Evolutionary conservation across 1,140 invertebrate species (phyloP), one percentile per base, ranked within the genome.

Genomic region (Formica selysi): DNA sequence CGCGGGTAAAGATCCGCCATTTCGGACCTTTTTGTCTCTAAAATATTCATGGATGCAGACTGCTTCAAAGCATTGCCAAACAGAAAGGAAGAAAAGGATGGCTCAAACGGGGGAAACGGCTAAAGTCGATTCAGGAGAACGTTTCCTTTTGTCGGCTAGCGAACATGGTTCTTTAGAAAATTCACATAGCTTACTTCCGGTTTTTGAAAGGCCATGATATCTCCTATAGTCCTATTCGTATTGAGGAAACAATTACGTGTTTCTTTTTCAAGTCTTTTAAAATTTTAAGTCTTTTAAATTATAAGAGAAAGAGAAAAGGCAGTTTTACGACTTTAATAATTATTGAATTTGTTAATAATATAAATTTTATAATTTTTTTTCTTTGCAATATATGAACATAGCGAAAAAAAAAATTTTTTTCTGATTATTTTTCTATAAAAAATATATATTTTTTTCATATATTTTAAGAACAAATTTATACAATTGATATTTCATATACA

Each of bases 11-110:
- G 73, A 64, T 70, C 38, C 54, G 86, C 86, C 80, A 89, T 87
- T 87, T 76, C 62, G 83, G 74, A 62, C 44, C 65, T 79, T 73
- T 80, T 89, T 73, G 71, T 80, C 41, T 57, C 57, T 89, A 86
- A 89, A 89, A 89, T 89, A 89, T 89, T 89, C 88, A 89, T 89
- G 86, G 88, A 88, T 80, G 76, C 76, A 71, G 87, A 81, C 76
- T 61, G 61, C 73, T 51, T 62, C 48, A 36, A 11, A 74, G 64
- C 61, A 85, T 86, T n/a, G 38, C 22, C 67, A 68, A 81, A 51
- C 41, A 71, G 67, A 83, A 54, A 71, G 38, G 65, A 76, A n/a
- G 59, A 68, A 38, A 36, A 48, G 76, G 38, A 16, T 44, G 76
- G 59, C 48, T 86, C 76, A 38, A 26, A 59, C 13, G 36, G 2